Evolutionary conservation across 2,888 invertebrate genomes (phyloP).

Genomic region (Drosophila picticornis): DNA sequence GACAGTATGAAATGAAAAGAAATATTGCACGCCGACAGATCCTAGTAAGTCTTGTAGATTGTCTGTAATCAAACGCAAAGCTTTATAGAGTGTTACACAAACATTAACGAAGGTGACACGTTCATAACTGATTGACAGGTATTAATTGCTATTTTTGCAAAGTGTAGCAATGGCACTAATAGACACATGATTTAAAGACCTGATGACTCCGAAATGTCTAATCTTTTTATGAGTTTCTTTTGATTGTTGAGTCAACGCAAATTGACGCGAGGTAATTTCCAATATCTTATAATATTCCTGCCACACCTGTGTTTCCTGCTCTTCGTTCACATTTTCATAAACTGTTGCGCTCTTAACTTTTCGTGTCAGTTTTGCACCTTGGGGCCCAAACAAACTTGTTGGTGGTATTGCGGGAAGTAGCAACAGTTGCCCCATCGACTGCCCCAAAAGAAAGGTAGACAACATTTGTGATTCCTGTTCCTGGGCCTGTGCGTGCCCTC

Average conservation of each 20-base stretch:
- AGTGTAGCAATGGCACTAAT: neutral
- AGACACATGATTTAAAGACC: neutral
- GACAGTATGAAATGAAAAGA: neutral
- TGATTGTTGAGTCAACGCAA: neutral
- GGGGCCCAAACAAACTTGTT: constrained; percentile 13
- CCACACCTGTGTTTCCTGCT: constrained; percentile 12
- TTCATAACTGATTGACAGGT: constrained; percentile 21
- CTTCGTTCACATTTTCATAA: neutral
- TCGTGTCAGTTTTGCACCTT: neutral
- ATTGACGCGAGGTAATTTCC: neutral
- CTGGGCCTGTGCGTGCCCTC: constrained; percentile 45
- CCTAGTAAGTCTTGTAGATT: neutral
- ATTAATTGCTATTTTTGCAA: constrained; percentile 10
- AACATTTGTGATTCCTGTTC: constrained; percentile 9
- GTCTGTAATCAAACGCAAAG: constrained; percentile 6
- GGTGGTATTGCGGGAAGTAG: constrained; percentile 21
- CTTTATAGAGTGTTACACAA: constrained; percentile 12
- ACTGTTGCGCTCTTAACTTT: constrained; percentile 50
- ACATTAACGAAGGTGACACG: constrained; percentile 18
- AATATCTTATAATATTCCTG: neutral
- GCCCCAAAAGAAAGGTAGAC: neutral
- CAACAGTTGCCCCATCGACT: constrained; percentile 63
- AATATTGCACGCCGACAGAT: neutral
- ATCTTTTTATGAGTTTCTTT: neutral
- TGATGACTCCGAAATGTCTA: neutral